These are phyloP conservation scores for Rhea americana DNA, from an alignment of 2,113 vertebrate genomes.

Conservation along the genomic window DNA sequence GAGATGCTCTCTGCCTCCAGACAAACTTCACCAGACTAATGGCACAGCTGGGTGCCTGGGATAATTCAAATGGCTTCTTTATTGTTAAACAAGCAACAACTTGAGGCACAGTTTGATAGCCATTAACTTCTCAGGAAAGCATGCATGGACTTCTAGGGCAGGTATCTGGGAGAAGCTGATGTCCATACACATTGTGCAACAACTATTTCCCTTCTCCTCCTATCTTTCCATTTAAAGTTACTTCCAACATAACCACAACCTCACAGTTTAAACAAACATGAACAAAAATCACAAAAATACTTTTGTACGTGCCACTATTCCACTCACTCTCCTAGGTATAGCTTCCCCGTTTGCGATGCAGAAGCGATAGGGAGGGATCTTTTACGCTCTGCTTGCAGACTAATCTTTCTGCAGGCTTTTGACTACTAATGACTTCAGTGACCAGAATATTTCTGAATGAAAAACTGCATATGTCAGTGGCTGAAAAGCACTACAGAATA, in stretches of 20 bases:
- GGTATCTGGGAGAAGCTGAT: not conserved
- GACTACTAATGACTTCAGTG: accelerated
- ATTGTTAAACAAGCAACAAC: not conserved
- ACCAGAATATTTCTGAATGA: accelerated
- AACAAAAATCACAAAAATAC: not conserved
- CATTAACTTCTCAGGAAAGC: not conserved
- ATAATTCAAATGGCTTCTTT: not conserved
- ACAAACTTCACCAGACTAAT: not conserved
- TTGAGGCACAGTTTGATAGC: not conserved
- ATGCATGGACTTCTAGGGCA: not conserved
- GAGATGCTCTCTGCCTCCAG: not conserved
- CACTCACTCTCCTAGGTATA: not conserved
- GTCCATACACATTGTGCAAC: not conserved
- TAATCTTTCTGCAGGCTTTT: not conserved
- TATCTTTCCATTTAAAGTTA: not conserved
- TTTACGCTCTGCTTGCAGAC: accelerated
- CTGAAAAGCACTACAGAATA: not conserved
- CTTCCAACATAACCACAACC: not conserved
- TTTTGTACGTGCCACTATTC: not conserved
- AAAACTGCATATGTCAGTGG: accelerated
- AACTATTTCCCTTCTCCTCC: not conserved
- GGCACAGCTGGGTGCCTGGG: not conserved
- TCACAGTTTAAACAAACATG: not conserved
- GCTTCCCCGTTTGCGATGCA: not conserved
- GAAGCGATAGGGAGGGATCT: accelerated